phyloP scores from a whole-genome alignment of 2,888 invertebrate species.

The Athalia rosae region DNA sequence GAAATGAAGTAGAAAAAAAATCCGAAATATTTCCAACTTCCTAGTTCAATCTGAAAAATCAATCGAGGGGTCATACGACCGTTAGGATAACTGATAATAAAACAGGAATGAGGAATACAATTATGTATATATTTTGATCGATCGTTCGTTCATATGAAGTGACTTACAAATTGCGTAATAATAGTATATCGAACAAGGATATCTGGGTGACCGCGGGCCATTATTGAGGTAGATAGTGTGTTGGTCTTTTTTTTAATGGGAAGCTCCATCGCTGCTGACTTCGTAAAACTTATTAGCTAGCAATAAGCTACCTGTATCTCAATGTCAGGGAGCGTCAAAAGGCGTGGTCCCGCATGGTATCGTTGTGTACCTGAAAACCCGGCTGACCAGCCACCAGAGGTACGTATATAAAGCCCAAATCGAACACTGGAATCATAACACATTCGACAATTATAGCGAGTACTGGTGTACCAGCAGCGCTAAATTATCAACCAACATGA shows the following conservation, averaged over 20 bases:
- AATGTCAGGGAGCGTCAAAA: constrained; percentile 45
- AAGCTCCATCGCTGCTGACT: constrained; percentile 38
- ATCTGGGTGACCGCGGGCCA: constrained; percentile 20
- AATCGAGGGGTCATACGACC: not conserved
- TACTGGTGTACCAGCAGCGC: constrained; percentile 43
- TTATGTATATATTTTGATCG: constrained; percentile 23
- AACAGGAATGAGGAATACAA: constrained; percentile 14
- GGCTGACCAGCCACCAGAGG: constrained; percentile 8
- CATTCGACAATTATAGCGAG: constrained; percentile 44
- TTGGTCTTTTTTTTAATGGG: constrained; percentile 39
- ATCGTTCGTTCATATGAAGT: not conserved
- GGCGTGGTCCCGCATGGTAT: constrained; percentile 45
- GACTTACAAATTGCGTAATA: constrained; percentile 24
- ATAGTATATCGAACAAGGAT: constrained; percentile 25
- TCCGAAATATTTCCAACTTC: not conserved
- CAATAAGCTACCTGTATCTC: not conserved
- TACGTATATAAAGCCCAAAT: constrained; percentile 42
- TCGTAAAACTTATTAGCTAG: constrained; percentile 18
- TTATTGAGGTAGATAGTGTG: not conserved
- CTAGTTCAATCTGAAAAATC: not conserved
- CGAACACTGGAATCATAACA: constrained; percentile 3
- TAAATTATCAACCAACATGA: constrained; percentile 42
- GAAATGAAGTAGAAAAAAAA: too few species aligned
- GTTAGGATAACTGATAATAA: not conserved
- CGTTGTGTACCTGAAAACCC: not conserved